phyloP scores from a whole-genome alignment of 2,888 invertebrate genomes.

The Trachelus iudaicus region DNA sequence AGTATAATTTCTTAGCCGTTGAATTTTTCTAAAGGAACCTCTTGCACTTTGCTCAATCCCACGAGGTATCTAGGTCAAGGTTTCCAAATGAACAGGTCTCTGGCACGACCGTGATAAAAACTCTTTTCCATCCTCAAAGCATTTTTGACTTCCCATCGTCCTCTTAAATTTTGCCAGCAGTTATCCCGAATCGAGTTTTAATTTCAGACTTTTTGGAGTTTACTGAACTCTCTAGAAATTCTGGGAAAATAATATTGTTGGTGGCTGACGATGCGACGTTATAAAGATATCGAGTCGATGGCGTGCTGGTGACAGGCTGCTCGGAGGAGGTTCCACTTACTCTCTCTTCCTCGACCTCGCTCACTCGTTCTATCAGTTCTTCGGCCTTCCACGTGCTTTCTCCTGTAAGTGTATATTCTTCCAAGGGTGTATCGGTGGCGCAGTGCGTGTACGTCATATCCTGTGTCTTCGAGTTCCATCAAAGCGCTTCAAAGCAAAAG shows the following conservation, averaged over 20 bases:
- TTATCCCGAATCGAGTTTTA: not conserved
- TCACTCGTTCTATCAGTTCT: constrained; percentile 17
- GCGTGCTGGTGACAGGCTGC: constrained; percentile 54
- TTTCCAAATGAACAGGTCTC: constrained; percentile 5
- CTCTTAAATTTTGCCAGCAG: not conserved
- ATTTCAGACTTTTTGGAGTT: not conserved
- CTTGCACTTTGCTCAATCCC: constrained; percentile 11
- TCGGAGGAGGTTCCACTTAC: constrained; percentile 29
- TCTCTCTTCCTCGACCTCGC: constrained; percentile 11
- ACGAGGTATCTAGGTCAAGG: constrained; percentile 42
- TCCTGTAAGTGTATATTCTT: not conserved
- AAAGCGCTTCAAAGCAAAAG: constrained; percentile 19
- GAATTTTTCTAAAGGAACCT: constrained; percentile 36
- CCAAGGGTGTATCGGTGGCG: not conserved
- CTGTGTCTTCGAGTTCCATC: constrained; percentile 15
- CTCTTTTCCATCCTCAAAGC: not conserved
- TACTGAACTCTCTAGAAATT: not conserved
- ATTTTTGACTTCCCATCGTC: not conserved
- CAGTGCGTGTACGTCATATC: not conserved
- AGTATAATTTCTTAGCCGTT: constrained; percentile 55
- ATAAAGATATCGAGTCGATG: constrained; percentile 56
- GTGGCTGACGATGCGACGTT: constrained; percentile 45
- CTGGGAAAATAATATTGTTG: constrained; percentile 50
- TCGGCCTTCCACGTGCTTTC: constrained; percentile 7
- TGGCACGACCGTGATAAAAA: not conserved